phyloP scores from a whole-genome alignment of 37 sponge, comb jelly and placozoan species.

The Crambe crambe region DNA sequence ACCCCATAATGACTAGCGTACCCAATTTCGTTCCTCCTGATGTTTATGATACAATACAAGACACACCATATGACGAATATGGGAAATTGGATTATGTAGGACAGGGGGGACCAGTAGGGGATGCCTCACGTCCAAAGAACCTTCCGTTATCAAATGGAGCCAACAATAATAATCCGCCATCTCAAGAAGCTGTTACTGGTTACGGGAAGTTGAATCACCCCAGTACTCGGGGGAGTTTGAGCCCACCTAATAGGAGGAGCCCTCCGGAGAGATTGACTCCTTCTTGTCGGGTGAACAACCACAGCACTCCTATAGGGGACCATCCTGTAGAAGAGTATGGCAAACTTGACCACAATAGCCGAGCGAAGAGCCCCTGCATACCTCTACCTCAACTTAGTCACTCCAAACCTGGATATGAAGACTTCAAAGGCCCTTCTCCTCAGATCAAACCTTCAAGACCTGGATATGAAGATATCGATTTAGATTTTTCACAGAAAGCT shows the following conservation, averaged over 20 bases:
- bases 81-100: constrained; percentile 12
- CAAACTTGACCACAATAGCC: constrained; percentile 4
- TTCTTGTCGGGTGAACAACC: too few relatives aligned
- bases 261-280: neutral
- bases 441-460: neutral
- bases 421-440: too few relatives aligned
- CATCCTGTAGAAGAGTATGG: constrained; percentile 12
- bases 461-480: neutral
- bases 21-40: constrained; percentile 1
- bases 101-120: too few relatives aligned
- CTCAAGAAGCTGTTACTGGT: neutral
- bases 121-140: too few relatives aligned
- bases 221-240: too few relatives aligned
- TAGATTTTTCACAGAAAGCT: too few relatives aligned
- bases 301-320: too few relatives aligned
- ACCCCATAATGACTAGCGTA: constrained; percentile 4
- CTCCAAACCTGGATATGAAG: neutral
- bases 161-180: neutral
- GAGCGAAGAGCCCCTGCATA: neutral
- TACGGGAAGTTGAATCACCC: neutral
- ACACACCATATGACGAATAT: constrained; percentile 2
- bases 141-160: too few relatives aligned
- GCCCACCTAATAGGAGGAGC: neutral
- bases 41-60: neutral
- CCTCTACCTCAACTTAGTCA: neutral